Evolutionary conservation across 1,140 invertebrate genomes (phyloP).

Genomic region (Capitella teleta): DNA sequence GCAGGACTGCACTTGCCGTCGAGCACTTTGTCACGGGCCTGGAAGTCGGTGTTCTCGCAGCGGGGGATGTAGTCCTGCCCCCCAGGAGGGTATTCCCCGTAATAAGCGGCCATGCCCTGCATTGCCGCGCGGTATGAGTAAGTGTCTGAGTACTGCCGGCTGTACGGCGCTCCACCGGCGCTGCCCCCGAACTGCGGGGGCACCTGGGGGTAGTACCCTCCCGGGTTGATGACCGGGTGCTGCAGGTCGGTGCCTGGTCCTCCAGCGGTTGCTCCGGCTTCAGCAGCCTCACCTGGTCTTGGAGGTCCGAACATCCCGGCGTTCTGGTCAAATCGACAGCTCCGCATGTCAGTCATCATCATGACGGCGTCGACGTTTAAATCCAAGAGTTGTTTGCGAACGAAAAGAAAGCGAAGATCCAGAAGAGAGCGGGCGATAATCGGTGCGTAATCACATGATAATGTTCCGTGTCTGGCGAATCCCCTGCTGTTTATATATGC

Average conservation of each 20-base stretch:
- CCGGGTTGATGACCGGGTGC: not conserved
- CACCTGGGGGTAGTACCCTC: conserved; percentile 2
- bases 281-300: not conserved
- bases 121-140: not conserved
- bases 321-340: conserved; percentile 9
- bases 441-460: too few species aligned
- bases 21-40: not conserved
- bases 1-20: not conserved
- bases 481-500: too few species aligned
- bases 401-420: too few species aligned
- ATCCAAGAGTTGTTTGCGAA: too few species aligned
- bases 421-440: too few species aligned
- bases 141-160: not conserved
- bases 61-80: not conserved
- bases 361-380: too few species aligned
- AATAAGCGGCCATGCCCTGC: not conserved
- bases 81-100: not conserved
- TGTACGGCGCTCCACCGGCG: not conserved
- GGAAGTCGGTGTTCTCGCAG: not conserved
- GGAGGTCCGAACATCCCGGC: not conserved
- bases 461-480: too few species aligned
- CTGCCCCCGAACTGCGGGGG: not conserved
- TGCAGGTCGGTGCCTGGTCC: not conserved
- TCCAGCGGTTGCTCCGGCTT: not conserved
- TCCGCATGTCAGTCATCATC: conserved; percentile 13